Evolutionary conservation across 1,140 invertebrate species (phyloP).

Genomic region (Drosophila miranda): DNA sequence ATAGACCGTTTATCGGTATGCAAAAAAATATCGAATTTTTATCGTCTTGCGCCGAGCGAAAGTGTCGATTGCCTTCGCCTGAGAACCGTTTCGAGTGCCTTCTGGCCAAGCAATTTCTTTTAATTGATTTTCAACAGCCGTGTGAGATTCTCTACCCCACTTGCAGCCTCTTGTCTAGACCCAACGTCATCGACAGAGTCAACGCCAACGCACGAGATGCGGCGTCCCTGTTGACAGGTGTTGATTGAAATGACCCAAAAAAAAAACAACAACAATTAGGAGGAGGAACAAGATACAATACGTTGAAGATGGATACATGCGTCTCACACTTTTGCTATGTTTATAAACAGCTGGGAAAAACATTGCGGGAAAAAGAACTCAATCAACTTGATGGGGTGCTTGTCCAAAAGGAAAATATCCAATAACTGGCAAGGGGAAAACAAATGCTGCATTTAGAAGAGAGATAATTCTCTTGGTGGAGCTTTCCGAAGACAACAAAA

Average conservation of each 20-base stretch:
- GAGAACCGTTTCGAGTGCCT: conserved; percentile 44
- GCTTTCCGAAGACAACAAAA: too few relatives aligned
- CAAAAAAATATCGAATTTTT: conserved; percentile 34
- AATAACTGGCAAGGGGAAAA: conserved; percentile 24
- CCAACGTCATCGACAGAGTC: conserved; percentile 23
- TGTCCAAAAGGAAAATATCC: conserved; percentile 36
- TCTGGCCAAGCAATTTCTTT: conserved; percentile 66
- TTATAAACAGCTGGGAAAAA: conserved; percentile 50
- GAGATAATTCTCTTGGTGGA: too few relatives aligned
- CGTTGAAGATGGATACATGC: conserved; percentile 48
- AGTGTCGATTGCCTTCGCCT: conserved; percentile 60
- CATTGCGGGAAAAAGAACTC: conserved; percentile 37
- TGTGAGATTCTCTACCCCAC: conserved; percentile 28
- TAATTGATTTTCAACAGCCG: conserved; percentile 72
- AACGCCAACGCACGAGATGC: conserved; percentile 61
- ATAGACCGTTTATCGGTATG: conserved; percentile 66
- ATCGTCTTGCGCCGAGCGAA: conserved; percentile 40
- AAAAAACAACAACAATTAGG: not conserved
- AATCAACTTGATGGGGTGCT: conserved; percentile 47
- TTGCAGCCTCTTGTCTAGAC: conserved; percentile 24
- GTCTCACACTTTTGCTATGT: conserved; percentile 54
- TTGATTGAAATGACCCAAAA: conserved; percentile 76
- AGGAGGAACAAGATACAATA: conserved; percentile 16
- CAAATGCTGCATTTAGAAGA: not conserved
- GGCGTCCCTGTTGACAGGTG: conserved; percentile 57